Percentiles rank a stretch among this genome's conserved stretches.
These are phyloP conservation scores for Austrofundulus limnaeus DNA, from an alignment of 2,113 vertebrate genomes.

Conservation along the genomic window DNA sequence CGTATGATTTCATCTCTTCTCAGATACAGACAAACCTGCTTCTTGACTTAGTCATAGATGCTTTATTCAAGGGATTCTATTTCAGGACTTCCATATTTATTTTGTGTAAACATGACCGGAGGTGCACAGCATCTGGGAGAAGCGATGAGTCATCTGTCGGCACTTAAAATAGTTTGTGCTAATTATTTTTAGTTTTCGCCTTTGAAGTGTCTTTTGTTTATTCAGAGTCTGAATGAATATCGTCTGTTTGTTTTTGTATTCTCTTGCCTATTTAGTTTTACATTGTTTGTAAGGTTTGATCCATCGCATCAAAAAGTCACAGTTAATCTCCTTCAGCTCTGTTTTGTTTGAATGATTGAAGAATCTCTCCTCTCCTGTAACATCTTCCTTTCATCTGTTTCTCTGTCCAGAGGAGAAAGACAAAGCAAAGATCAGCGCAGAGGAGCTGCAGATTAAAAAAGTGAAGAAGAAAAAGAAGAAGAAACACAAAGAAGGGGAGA, in stretches of 20 bases:
- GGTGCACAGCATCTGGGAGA: conserved; percentile 26
- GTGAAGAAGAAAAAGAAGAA: conserved; percentile 99
- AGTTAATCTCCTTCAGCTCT: too few species aligned
- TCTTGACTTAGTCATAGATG: conserved; percentile 44
- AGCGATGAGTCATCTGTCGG: conserved; percentile 45
- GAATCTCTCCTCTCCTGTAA: background rate
- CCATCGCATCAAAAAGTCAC: too few species aligned
- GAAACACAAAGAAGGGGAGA: conserved; percentile 98
- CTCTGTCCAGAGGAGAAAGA: conserved; percentile 86
- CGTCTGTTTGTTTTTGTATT: background rate
- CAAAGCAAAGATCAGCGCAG: conserved; percentile 85
- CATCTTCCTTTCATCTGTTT: background rate
- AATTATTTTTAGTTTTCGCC: conserved; percentile 18
- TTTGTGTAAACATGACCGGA: conserved; percentile 27
- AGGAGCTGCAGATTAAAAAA: conserved; percentile 95
- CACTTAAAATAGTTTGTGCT: conserved; percentile 25
- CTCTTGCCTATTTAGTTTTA: too few species aligned
- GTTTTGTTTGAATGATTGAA: background rate
- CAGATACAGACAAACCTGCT: conserved; percentile 33
- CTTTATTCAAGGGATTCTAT: conserved; percentile 39
- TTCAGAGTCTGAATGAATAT: background rate
- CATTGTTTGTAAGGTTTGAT: background rate
- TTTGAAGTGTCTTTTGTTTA: background rate
- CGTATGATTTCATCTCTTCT: conserved; percentile 29
- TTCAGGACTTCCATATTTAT: conserved; percentile 36